Conservation (phyloP, 2,888 invertebrate genomes). For the Epistrophella euchroma region DNA sequence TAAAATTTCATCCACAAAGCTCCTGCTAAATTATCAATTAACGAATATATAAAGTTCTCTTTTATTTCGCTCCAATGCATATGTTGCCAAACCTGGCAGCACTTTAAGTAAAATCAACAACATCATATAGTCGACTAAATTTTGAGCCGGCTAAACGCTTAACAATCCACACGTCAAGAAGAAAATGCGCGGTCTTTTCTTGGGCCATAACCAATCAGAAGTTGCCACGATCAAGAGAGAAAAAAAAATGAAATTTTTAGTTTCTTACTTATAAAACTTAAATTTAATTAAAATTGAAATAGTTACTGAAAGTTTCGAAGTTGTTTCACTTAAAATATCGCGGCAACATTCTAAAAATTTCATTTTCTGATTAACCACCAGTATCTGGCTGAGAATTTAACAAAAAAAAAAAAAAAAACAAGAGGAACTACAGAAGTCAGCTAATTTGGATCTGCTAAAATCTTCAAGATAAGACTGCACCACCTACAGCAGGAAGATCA, state of each 20-base stretch:
- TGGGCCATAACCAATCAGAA: not conserved
- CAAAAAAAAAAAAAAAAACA: not conserved
- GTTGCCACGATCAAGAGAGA: not conserved
- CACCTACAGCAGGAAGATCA: not conserved
- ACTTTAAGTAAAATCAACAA: not conserved
- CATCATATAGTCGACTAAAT: no score
- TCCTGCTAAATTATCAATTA: no score
- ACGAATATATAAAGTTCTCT: no score
- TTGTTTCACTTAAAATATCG: not conserved
- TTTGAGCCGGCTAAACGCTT: not conserved
- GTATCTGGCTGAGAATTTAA: not conserved
- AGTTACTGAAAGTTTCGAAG: not conserved
- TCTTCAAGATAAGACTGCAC: conserved; percentile 17
- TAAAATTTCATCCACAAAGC: no score
- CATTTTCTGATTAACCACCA: not conserved
- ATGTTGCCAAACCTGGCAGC: conserved; percentile 21
- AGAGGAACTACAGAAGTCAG: not conserved
- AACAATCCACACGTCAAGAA: not conserved
- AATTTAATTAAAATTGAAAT: not conserved
- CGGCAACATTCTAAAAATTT: conserved; percentile 3
- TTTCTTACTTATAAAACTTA: not conserved
- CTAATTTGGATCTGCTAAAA: conserved; percentile 9
- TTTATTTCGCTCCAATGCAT: no score
- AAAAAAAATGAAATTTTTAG: conserved; percentile 10
- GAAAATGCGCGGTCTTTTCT: not conserved